phyloP scores from a whole-genome alignment of 2,797 vertebrate species.

The Oreortyx pictus region DNA sequence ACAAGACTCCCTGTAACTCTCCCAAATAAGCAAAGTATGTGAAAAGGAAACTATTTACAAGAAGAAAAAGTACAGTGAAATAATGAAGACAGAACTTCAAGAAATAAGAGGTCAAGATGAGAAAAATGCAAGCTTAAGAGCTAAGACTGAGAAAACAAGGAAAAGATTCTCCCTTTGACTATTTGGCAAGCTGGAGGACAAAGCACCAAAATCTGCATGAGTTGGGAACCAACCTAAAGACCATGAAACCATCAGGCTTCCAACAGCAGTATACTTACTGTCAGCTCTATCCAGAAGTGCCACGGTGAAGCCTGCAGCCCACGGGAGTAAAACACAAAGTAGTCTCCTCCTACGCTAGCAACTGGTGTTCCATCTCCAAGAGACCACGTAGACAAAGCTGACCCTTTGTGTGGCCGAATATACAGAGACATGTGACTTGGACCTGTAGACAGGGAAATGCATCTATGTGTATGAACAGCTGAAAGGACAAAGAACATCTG shows the following conservation, averaged over 20 bases:
- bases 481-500: not conserved
- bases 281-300: constrained; percentile 96
- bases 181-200: not conserved
- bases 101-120: not conserved
- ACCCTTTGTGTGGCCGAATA: constrained; percentile 83
- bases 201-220: not conserved
- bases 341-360: constrained; percentile 87
- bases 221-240: not conserved
- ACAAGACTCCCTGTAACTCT: not conserved
- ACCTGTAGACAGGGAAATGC: constrained; percentile 74
- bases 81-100: not conserved
- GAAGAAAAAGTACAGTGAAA: not conserved
- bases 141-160: not conserved
- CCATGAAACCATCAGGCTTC: fast-evolving
- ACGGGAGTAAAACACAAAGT: constrained; percentile 94
- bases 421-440: constrained; percentile 97
- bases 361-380: constrained; percentile 88
- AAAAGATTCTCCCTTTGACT: not conserved
- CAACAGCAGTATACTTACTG: constrained; percentile 73
- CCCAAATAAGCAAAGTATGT: not conserved
- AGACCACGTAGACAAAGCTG: constrained; percentile 88
- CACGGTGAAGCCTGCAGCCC: constrained; percentile 88
- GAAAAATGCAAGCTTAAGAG: not conserved
- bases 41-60: not conserved
- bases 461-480: fast-evolving